Conservation (phyloP, 2,888 invertebrate species). For the Anodontia alba region DNA sequence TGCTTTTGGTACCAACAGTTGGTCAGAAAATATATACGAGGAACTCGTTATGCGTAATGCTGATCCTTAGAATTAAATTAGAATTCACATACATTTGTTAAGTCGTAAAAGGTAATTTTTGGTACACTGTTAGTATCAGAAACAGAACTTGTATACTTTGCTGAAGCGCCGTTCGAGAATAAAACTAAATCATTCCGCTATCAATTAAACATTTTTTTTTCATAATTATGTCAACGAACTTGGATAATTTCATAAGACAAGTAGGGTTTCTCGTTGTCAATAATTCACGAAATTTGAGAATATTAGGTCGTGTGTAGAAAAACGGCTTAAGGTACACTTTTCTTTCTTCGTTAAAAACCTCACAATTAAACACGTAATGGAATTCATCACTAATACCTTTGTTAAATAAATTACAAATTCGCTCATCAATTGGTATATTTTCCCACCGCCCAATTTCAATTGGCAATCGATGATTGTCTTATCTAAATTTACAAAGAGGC, state of each 20-base stretch:
- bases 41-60: too few relatives aligned
- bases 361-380: background rate
- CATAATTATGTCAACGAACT: background rate
- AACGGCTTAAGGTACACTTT: background rate
- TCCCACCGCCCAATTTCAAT: background rate
- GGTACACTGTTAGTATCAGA: too few relatives aligned
- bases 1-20: too few relatives aligned
- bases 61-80: too few relatives aligned
- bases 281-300: background rate
- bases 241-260: background rate
- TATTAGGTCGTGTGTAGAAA: background rate
- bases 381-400: background rate
- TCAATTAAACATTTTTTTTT: too few relatives aligned
- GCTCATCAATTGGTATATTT: background rate
- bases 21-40: too few relatives aligned
- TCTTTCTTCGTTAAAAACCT: background rate
- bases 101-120: too few relatives aligned
- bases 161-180: too few relatives aligned
- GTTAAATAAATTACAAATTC: background rate
- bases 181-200: too few relatives aligned
- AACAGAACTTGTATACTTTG: too few relatives aligned
- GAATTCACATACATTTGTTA: too few relatives aligned
- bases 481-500: background rate
- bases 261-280: background rate
- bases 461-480: background rate